phyloP scores from a whole-genome alignment of 2,888 invertebrate genomes.

The Frankliniella intonsa region DNA sequence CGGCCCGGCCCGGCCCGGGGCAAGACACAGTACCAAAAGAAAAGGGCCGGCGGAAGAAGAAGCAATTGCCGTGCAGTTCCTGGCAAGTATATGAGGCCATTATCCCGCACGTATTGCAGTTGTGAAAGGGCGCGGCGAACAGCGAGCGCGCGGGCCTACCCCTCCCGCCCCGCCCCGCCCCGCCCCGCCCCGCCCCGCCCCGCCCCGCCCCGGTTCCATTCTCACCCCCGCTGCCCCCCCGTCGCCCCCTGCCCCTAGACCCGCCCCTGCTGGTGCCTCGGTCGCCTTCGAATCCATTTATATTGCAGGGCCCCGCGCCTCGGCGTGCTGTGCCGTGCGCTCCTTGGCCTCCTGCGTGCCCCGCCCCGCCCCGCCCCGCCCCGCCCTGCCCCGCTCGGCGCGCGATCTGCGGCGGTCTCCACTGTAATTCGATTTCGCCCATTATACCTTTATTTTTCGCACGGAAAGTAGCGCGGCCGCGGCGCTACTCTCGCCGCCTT shows the following conservation, averaged over 20 bases:
- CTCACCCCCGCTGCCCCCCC: too few species aligned
- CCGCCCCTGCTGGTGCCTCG: not conserved
- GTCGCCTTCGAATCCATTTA: slow-evolving; percentile 26
- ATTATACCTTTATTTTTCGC: slow-evolving; percentile 15
- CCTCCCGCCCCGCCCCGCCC: not conserved
- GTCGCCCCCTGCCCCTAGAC: not conserved
- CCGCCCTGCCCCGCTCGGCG: not conserved
- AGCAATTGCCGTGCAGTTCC: slow-evolving; percentile 17
- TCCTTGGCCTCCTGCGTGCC: not conserved
- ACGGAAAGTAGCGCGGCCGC: too few species aligned
- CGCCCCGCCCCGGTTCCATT: too few species aligned
- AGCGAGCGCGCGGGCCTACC: not conserved
- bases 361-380: not conserved
- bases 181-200: too few species aligned
- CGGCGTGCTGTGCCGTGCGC: not conserved
- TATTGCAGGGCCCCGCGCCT: slow-evolving; percentile 8
- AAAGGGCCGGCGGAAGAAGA: not conserved
- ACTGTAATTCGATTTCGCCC: slow-evolving; percentile 22
- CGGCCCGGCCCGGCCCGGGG: not conserved
- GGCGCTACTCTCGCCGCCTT: not conserved
- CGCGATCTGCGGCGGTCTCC: slow-evolving; percentile 25
- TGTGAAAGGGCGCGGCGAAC: not conserved
- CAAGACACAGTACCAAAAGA: too few species aligned
- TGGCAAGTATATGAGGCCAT: slow-evolving; percentile 24
- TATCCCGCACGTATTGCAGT: slow-evolving; percentile 17